Conservation (phyloP, 2,888 invertebrate species). For the Heteromurus nitidus region DNA sequence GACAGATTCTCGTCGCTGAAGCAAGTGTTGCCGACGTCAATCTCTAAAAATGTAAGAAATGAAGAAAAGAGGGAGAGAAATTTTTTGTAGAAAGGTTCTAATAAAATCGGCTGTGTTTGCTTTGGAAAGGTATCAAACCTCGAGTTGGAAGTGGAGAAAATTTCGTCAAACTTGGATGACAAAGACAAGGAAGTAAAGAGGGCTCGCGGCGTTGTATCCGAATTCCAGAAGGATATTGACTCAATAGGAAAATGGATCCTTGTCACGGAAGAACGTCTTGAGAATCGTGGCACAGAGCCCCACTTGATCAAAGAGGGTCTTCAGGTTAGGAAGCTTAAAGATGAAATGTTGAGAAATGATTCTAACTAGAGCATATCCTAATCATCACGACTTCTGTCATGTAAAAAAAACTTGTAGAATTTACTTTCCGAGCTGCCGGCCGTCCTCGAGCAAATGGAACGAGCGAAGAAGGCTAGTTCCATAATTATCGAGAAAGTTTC, state of each 20-base stretch:
- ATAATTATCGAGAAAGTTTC: conserved; percentile 87
- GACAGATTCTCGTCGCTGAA: conserved; percentile 71
- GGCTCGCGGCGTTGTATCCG: conserved; percentile 87
- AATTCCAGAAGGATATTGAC: conserved; percentile 87
- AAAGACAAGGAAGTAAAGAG: conserved; percentile 91
- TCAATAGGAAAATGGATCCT: conserved; percentile 89
- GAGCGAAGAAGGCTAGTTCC: conserved; percentile 86
- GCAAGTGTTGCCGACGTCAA: conserved; percentile 72
- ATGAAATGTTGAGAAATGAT: background rate
- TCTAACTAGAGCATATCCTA: background rate
- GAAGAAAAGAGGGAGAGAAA: too few species aligned
- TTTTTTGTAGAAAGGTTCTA: too few species aligned
- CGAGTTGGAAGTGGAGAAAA: conserved; percentile 87
- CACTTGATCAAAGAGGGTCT: conserved; percentile 85
- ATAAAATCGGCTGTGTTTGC: too few species aligned
- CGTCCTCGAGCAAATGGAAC: conserved; percentile 86
- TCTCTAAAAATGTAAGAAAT: conserved; percentile 70
- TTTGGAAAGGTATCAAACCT: conserved; percentile 83
- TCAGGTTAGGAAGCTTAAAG: conserved; percentile 76
- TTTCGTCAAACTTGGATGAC: conserved; percentile 88
- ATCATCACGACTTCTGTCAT: too few species aligned
- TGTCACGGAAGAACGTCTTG: conserved; percentile 88
- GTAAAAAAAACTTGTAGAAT: background rate
- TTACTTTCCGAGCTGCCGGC: conserved; percentile 69
- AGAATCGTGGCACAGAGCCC: conserved; percentile 84